phyloP scores from a whole-genome alignment of 2,797 vertebrate species.

The Eulemur albifrons region DNA sequence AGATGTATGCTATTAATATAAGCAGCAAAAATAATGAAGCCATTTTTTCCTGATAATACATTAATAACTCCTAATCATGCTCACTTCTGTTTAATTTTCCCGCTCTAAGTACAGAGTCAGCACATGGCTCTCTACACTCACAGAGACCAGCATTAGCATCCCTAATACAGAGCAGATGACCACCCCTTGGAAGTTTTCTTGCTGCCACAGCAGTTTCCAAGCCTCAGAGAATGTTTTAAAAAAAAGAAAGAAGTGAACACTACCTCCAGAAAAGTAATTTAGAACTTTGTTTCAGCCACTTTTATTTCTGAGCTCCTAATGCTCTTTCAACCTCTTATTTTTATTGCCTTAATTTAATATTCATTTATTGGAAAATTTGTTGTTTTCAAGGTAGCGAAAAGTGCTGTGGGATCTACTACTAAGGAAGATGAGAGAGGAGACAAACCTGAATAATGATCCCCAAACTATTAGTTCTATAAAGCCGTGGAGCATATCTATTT shows the following conservation, averaged over 20 bases:
- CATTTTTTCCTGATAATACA: neutral
- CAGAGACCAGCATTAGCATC: neutral
- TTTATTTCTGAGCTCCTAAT: slow-evolving; percentile 29
- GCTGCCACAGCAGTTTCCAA: neutral
- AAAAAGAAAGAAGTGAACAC: neutral
- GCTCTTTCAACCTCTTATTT: neutral
- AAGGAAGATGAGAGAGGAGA: neutral
- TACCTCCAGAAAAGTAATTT: neutral
- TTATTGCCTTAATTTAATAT: neutral
- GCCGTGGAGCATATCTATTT: neutral
- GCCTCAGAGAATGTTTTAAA: neutral
- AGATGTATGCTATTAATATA: neutral
- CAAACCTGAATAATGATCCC: neutral
- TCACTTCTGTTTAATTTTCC: neutral
- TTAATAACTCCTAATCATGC: neutral
- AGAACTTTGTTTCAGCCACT: neutral
- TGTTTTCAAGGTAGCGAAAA: neutral
- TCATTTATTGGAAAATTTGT: neutral
- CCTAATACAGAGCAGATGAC: neutral
- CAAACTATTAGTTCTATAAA: neutral
- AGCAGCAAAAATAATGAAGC: neutral
- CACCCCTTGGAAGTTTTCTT: neutral
- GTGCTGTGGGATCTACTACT: neutral
- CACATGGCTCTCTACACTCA: neutral
- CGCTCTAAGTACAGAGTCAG: neutral